Evolutionary conservation across 2,113 vertebrate species (phyloP).

Genomic region (Psettodes erumei): DNA sequence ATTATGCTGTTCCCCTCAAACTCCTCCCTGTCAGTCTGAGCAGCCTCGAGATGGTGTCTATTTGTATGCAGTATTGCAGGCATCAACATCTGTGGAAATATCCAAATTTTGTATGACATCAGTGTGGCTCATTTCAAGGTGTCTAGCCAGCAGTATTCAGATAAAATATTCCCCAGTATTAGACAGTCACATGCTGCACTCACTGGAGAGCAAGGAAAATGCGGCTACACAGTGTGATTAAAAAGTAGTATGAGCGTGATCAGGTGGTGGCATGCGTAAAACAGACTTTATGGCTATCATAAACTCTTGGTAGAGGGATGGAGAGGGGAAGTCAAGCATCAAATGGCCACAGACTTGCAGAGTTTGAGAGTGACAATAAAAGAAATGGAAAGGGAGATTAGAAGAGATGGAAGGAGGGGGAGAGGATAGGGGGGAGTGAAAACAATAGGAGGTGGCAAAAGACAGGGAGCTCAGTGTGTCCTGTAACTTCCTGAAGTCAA

Average conservation of each 20-base stretch:
- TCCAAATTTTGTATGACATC: not conserved
- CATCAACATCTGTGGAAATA: constrained; percentile 48
- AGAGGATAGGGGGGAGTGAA: constrained; percentile 10
- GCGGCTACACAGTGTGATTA: constrained; percentile 42
- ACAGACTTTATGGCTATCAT: constrained; percentile 65
- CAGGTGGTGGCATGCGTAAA: constrained; percentile 47
- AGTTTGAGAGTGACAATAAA: constrained; percentile 53
- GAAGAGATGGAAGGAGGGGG: constrained; percentile 3
- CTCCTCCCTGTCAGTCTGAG: constrained; percentile 50
- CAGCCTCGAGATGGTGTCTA: constrained; percentile 75
- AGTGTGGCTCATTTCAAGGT: constrained; percentile 13
- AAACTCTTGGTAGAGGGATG: constrained; percentile 56
- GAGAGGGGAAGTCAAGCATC: constrained; percentile 52
- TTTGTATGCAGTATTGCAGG: not conserved
- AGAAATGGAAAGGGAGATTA: constrained; percentile 55
- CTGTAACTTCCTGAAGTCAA: constrained; percentile 57
- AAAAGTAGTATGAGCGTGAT: constrained; percentile 47
- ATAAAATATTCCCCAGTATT: constrained; percentile 20
- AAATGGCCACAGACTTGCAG: constrained; percentile 50
- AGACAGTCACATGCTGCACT: constrained; percentile 32
- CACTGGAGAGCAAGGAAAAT: constrained; percentile 21
- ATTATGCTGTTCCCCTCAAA: constrained; percentile 31
- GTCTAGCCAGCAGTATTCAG: constrained; percentile 21
- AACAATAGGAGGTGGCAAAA: constrained; percentile 3
- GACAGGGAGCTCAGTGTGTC: constrained; percentile 19